phyloP scores from a whole-genome alignment of 2,113 vertebrate species.

The Delphinapterus leucas region DNA sequence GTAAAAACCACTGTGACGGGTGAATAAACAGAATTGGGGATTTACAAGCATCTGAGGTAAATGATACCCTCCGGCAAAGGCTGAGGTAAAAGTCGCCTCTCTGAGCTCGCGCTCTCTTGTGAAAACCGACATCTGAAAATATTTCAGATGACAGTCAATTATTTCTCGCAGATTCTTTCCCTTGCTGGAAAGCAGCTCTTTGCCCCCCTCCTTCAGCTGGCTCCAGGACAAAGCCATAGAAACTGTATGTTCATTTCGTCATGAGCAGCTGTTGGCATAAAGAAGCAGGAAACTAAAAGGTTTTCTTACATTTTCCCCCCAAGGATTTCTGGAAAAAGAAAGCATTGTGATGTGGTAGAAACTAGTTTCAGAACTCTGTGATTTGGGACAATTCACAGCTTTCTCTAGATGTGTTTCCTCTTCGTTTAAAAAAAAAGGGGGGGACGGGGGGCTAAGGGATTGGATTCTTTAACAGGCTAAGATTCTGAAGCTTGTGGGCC shows the following conservation, averaged over 20 bases:
- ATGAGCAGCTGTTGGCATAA: slow-evolving; percentile 7
- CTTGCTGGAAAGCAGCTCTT: not conserved
- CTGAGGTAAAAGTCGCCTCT: not conserved
- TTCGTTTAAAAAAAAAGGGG: not conserved
- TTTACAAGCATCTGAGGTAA: slow-evolving; percentile 45
- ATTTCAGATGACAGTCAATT: slow-evolving; percentile 62
- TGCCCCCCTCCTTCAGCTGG: slow-evolving; percentile 1
- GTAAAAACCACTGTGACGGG: not conserved
- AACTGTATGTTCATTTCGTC: slow-evolving; percentile 5
- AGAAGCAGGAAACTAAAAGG: slow-evolving; percentile 29
- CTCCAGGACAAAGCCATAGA: slow-evolving; percentile 49
- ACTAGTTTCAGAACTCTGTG: slow-evolving; percentile 21
- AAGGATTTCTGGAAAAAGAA: slow-evolving; percentile 57
- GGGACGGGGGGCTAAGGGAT: not conserved
- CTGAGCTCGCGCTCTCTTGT: slow-evolving; percentile 12
- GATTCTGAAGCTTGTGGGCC: not conserved
- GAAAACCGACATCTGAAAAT: slow-evolving; percentile 57
- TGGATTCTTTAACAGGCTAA: not conserved
- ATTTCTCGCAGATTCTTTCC: slow-evolving; percentile 51
- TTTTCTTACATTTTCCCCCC: slow-evolving; percentile 41
- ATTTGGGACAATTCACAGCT: not conserved
- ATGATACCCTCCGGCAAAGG: not conserved
- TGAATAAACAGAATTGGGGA: not conserved
- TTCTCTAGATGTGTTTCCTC: slow-evolving; percentile 15
- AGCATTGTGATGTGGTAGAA: slow-evolving; percentile 8